phyloP scores from a whole-genome alignment of 92 coral and sea anemone genomes.

The Bergia sp. region DNA sequence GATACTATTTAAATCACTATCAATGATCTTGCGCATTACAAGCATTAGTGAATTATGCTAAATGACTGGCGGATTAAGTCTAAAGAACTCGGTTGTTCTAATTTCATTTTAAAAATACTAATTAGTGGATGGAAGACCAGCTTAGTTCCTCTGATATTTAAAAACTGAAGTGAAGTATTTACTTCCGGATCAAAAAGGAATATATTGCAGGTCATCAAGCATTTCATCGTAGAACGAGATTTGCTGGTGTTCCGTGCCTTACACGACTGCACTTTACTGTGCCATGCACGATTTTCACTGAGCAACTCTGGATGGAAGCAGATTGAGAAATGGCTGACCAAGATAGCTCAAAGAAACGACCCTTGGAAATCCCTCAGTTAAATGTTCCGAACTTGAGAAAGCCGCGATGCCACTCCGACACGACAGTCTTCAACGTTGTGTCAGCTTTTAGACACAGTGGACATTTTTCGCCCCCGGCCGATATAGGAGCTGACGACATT shows the following conservation, averaged over 20 bases:
- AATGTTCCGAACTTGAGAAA: slow-evolving; percentile 1
- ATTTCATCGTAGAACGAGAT: background rate
- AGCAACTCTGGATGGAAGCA: background rate
- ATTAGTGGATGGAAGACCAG: background rate
- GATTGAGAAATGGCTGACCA: slow-evolving; percentile 24
- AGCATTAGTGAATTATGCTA: background rate
- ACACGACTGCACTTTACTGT: background rate
- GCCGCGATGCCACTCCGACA: slow-evolving; percentile 24
- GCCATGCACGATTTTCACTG: background rate
- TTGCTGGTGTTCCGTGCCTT: background rate
- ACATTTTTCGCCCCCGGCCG: slow-evolving; percentile 11
- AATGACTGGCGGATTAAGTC: background rate
- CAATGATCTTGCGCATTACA: background rate
- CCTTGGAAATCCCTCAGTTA: slow-evolving; percentile 10
- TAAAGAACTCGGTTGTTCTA: background rate
- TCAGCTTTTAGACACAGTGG: slow-evolving; percentile 25
- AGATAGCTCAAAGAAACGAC: slow-evolving; percentile 13
- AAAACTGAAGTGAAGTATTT: background rate
- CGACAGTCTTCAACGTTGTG: slow-evolving; percentile 25
- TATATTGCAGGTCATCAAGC: background rate
- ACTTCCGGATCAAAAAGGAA: slow-evolving; percentile 18
- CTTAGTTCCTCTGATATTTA: background rate
- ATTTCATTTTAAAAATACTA: background rate
- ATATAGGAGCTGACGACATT: slow-evolving; percentile 1
- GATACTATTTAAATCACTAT: background rate